Conservation (phyloP, 1,140 invertebrate species). For the Drosophila jambulina region DNA sequence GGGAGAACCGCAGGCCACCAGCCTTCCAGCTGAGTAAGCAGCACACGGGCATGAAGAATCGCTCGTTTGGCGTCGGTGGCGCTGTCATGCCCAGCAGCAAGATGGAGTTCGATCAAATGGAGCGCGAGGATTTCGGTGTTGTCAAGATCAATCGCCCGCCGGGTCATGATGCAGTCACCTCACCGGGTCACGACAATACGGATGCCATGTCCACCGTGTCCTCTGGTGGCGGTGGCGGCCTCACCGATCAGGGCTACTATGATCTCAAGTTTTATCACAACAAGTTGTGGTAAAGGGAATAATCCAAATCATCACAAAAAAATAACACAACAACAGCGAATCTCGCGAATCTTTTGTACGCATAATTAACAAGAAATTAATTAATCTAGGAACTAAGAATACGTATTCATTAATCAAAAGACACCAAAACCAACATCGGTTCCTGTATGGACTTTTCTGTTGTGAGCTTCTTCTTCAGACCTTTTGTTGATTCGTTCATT, state of each 20-base stretch:
- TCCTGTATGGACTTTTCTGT: slow-evolving; percentile 62
- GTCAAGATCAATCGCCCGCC: slow-evolving; percentile 82
- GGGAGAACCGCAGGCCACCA: slow-evolving; percentile 61
- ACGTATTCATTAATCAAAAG: slow-evolving; percentile 39
- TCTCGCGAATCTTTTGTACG: slow-evolving; percentile 63
- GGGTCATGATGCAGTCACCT: slow-evolving; percentile 58
- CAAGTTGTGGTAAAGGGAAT: slow-evolving; percentile 87
- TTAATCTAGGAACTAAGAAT: slow-evolving; percentile 48
- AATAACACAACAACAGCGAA: slow-evolving; percentile 26
- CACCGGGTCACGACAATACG: slow-evolving; percentile 67
- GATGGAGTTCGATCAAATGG: slow-evolving; percentile 83
- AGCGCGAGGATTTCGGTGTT: slow-evolving; percentile 79
- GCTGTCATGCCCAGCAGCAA: slow-evolving; percentile 80
- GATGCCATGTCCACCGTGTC: slow-evolving; percentile 76
- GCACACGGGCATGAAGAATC: slow-evolving; percentile 84
- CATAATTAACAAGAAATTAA: slow-evolving; percentile 36
- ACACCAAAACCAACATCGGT: slow-evolving; percentile 51
- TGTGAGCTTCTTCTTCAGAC: slow-evolving; percentile 56
- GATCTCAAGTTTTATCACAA: slow-evolving; percentile 89
- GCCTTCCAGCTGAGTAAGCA: slow-evolving; percentile 82
- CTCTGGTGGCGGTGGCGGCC: slow-evolving; percentile 55
- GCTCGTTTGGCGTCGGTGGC: slow-evolving; percentile 79
- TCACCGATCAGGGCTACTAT: slow-evolving; percentile 88
- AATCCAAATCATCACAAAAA: slow-evolving; percentile 1
- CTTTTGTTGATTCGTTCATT: slow-evolving; percentile 72